phyloP scores from a whole-genome alignment of 2,797 vertebrate genomes.

The Pangasius sanitwongsei region DNA sequence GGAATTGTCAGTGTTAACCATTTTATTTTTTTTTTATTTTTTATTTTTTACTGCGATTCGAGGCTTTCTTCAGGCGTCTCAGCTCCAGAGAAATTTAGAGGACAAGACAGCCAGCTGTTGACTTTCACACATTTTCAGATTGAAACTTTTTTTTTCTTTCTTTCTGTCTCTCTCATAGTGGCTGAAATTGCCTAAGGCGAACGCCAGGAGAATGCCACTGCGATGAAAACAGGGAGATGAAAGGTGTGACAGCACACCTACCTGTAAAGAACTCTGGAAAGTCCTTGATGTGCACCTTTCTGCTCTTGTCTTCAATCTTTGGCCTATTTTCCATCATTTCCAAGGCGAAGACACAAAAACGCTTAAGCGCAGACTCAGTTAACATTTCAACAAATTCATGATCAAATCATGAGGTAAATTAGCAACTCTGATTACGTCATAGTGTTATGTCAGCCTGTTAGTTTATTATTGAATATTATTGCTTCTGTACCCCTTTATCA shows the following conservation, averaged over 20 bases:
- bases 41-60: neutral
- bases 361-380: neutral
- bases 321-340: neutral
- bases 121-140: slow-evolving; percentile 4
- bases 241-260: slow-evolving; percentile 11
- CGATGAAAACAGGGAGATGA: slow-evolving; percentile 6
- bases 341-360: neutral
- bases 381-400: neutral
- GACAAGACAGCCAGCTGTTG: neutral
- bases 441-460: neutral
- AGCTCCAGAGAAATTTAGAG: neutral
- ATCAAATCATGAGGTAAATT: neutral
- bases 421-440: neutral
- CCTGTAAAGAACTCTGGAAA: neutral
- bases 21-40: neutral
- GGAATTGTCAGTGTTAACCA: too few relatives aligned
- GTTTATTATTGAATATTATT: neutral
- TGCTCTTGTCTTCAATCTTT: neutral
- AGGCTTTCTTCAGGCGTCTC: neutral
- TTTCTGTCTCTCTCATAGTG: neutral
- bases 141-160: neutral
- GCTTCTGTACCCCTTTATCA: neutral
- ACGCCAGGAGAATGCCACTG: neutral
- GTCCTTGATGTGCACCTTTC: neutral
- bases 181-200: neutral